Percentiles rank a stretch among this genome's conserved stretches.
phyloP scores from a whole-genome alignment of 1,140 invertebrate genomes.

The Macrobrachium rosenbergii region DNA sequence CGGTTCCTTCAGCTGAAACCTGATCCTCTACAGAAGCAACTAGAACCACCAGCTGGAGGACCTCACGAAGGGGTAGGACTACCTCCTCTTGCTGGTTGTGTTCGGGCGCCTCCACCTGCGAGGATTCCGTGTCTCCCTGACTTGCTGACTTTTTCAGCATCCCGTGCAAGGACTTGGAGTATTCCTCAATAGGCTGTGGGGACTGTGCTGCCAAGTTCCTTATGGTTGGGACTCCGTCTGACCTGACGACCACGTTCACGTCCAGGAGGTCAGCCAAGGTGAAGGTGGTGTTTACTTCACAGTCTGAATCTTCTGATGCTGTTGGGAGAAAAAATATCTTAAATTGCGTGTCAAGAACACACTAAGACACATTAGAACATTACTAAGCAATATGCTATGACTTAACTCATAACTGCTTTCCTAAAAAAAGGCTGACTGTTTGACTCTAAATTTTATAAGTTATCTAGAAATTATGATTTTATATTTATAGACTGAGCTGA shows the following conservation, averaged over 20 bases:
- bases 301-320: not conserved
- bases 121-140: not conserved
- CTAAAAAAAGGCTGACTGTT: too few species aligned
- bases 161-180: constrained; percentile 1
- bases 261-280: constrained; percentile 31
- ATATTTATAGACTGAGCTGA: too few species aligned
- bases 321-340: not conserved
- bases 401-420: too few species aligned
- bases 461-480: not conserved
- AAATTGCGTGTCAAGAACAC: too few species aligned
- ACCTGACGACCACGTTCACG: constrained; percentile 32
- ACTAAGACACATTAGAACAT: not conserved
- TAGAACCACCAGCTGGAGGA: constrained; percentile 25
- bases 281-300: not conserved
- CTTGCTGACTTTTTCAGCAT: too few species aligned
- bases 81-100: constrained; percentile 20
- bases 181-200: constrained; percentile 10
- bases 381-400: too few species aligned
- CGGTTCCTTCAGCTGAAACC: not conserved
- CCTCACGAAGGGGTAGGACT: constrained; percentile 29
- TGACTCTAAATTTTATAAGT: too few species aligned
- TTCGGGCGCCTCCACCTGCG: not conserved
- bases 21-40: constrained; percentile 28
- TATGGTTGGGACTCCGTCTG: constrained; percentile 35
- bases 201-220: constrained; percentile 29